Percentiles rank a stretch among this genome's conserved stretches.
These are phyloP conservation scores for Aegithalos caudatus DNA, from an alignment of 2,113 vertebrate genomes.

Conservation along the genomic window DNA sequence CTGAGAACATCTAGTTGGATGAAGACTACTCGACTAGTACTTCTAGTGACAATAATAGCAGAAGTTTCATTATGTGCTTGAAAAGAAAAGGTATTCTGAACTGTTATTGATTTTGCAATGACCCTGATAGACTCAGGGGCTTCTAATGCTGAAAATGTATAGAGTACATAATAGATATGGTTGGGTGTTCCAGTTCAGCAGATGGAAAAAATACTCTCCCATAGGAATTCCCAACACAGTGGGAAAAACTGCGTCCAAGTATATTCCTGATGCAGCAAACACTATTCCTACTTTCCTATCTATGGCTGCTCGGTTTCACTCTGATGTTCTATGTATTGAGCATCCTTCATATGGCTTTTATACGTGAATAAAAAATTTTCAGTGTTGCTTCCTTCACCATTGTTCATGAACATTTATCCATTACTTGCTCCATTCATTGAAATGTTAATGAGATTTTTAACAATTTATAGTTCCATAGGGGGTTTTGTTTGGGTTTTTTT, in stretches of 20 bases:
- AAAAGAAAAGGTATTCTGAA: not conserved
- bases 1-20: not conserved
- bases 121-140: not conserved
- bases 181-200: not conserved
- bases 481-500: not conserved
- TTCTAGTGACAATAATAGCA: not conserved
- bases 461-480: not conserved
- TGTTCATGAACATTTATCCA: slow-evolving; percentile 2
- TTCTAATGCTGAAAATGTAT: slow-evolving; percentile 21
- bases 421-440: slow-evolving; percentile 18
- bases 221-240: not conserved
- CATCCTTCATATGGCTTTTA: not conserved
- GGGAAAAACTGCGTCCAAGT: not conserved
- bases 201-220: not conserved
- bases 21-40: not conserved
- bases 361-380: not conserved
- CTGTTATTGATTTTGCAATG: slow-evolving; percentile 24
- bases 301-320: slow-evolving; percentile 4
- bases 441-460: slow-evolving; percentile 35
- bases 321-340: not conserved
- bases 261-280: not conserved
- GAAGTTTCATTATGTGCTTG: not conserved
- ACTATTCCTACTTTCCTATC: not conserved
- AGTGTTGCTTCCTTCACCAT: not conserved
- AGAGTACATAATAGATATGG: not conserved